A percentile compares a stretch with the other conserved stretches of the same genome.
Evolutionary conservation across 2,888 invertebrate species (phyloP).

Genomic region (Furcula furcula): DNA sequence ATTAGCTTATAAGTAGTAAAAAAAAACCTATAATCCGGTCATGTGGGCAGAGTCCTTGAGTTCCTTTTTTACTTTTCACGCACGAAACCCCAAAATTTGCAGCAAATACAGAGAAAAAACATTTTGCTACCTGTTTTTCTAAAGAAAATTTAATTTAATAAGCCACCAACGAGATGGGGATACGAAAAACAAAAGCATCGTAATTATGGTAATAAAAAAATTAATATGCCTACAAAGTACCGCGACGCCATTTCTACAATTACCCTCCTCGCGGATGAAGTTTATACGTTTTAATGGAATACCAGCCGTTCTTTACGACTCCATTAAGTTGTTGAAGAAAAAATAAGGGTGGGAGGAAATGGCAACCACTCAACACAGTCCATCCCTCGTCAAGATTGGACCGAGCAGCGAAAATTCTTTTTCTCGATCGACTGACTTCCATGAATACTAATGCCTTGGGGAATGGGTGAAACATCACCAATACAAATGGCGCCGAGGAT

Average conservation of each 20-base stretch:
- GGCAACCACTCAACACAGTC: constrained; percentile 67
- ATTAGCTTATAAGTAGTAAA: too few relatives aligned
- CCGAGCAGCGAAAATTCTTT: constrained; percentile 71
- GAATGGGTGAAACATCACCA: constrained; percentile 53
- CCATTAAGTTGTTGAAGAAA: constrained; percentile 74
- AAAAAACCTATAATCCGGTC: too few relatives aligned
- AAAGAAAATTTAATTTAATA: too few relatives aligned
- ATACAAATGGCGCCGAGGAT: constrained; percentile 57
- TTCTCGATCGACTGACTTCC: constrained; percentile 77
- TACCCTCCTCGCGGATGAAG: constrained; percentile 47
- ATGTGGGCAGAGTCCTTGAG: too few relatives aligned
- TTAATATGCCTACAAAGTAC: neutral
- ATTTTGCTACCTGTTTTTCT: too few relatives aligned
- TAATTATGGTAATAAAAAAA: neutral
- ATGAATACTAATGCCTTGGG: constrained; percentile 76
- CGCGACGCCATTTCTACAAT: constrained; percentile 22
- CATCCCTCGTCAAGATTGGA: constrained; percentile 67
- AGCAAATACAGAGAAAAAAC: too few relatives aligned
- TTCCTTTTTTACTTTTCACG: too few relatives aligned
- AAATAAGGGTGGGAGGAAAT: constrained; percentile 70
- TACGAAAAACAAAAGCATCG: too few relatives aligned
- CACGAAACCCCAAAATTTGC: too few relatives aligned
- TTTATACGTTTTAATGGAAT: constrained; percentile 73
- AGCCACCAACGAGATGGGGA: too few relatives aligned
- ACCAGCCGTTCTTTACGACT: constrained; percentile 68